A percentile compares a stretch with the other conserved stretches of the same genome.
Conservation (phyloP, 2,888 invertebrate species). For the Seladonia tumulorum region DNA sequence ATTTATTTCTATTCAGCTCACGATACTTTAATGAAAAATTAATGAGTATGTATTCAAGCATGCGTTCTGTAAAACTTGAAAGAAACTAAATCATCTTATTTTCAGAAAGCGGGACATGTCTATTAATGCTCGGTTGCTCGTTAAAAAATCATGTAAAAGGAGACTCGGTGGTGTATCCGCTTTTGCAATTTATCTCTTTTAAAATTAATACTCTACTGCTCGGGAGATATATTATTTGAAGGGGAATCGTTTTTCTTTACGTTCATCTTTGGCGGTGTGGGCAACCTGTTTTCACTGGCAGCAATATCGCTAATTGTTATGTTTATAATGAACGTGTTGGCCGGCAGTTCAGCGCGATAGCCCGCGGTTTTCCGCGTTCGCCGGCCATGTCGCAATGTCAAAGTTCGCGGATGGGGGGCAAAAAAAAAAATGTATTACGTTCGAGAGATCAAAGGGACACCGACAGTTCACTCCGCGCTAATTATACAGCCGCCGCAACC, state of each 20-base stretch:
- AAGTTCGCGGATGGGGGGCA: not conserved
- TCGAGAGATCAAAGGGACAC: slow-evolving; percentile 43
- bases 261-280: not conserved
- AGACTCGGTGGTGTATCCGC: not conserved
- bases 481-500: slow-evolving; percentile 44
- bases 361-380: not conserved
- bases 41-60: not conserved
- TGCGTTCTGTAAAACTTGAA: not conserved
- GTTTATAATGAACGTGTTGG: not conserved
- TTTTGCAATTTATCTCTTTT: not conserved
- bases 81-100: not conserved
- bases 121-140: not conserved
- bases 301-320: not conserved
- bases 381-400: not conserved
- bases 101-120: not conserved
- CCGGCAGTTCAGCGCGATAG: not conserved
- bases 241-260: not conserved
- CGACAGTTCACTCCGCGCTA: slow-evolving; percentile 36
- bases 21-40: too few relatives aligned
- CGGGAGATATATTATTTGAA: not conserved
- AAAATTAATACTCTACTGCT: not conserved
- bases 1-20: too few relatives aligned
- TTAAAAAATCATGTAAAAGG: not conserved
- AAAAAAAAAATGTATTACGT: slow-evolving; percentile 34
- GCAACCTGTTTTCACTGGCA: not conserved